Percentiles rank a stretch among this genome's conserved stretches.
These are phyloP conservation scores for Tor tambroides DNA, from an alignment of 2,113 vertebrate species.

Conservation along the genomic window DNA sequence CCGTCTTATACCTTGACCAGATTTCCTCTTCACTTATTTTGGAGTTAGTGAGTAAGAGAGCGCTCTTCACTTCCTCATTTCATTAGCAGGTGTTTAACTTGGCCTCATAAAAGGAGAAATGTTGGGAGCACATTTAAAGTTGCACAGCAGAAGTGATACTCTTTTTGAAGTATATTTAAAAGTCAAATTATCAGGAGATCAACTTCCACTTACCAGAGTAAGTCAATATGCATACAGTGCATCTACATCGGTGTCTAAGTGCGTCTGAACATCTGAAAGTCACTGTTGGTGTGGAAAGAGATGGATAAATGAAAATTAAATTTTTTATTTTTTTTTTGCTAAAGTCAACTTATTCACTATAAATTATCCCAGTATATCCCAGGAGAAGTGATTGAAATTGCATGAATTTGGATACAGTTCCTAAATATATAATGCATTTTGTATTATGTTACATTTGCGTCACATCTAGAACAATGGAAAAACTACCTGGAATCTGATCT, in stretches of 20 bases:
- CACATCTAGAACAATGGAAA: background rate
- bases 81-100: conserved; percentile 55
- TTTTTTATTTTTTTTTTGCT: background rate
- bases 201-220: background rate
- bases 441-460: background rate
- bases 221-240: background rate
- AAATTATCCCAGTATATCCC: background rate
- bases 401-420: background rate
- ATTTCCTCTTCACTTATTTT: conserved; percentile 57
- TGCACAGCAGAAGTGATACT: background rate
- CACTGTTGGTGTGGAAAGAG: background rate
- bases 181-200: background rate
- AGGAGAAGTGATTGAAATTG: background rate
- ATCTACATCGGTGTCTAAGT: too few relatives aligned
- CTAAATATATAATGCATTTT: background rate
- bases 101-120: conserved; percentile 31
- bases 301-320: background rate
- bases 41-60: conserved; percentile 53
- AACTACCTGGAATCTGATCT: background rate
- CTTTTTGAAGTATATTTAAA: conserved; percentile 1
- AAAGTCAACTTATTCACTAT: background rate
- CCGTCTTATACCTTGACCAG: conserved; percentile 46
- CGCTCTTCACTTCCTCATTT: conserved; percentile 61
- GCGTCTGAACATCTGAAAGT: background rate
- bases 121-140: conserved; percentile 23